Percentiles rank a stretch among this genome's conserved stretches.
Conservation (phyloP, 2,888 invertebrate species). For the Limenitis camilla region DNA sequence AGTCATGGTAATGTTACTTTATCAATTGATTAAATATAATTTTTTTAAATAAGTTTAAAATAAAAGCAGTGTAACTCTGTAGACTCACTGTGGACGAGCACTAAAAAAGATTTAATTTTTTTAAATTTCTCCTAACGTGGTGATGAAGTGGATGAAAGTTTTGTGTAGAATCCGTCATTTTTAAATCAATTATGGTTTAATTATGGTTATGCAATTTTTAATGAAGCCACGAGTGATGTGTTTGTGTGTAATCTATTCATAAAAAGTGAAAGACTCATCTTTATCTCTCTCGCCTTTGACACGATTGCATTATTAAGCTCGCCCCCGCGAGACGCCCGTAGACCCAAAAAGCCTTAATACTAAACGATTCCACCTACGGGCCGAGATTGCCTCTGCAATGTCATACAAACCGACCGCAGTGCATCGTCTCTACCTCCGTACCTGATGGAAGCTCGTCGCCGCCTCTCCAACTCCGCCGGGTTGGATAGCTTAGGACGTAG, state of each 20-base stretch:
- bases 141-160: too few species aligned
- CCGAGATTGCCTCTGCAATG: slow-evolving; percentile 35
- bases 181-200: too few species aligned
- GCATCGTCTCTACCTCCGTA: slow-evolving; percentile 20
- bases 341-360: slow-evolving; percentile 47
- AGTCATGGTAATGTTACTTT: too few species aligned
- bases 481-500: slow-evolving; percentile 64
- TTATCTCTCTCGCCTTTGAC: slow-evolving; percentile 46
- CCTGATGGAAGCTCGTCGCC: slow-evolving; percentile 18
- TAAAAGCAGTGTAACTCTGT: too few species aligned
- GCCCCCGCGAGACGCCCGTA: slow-evolving; percentile 36
- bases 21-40: too few species aligned
- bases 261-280: slow-evolving; percentile 3
- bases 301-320: slow-evolving; percentile 48
- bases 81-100: too few species aligned
- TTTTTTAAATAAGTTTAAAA: too few species aligned
- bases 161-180: too few species aligned
- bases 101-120: too few species aligned
- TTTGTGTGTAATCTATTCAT: neutral
- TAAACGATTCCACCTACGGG: slow-evolving; percentile 58
- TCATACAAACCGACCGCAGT: slow-evolving; percentile 35
- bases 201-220: too few species aligned
- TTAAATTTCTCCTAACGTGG: too few species aligned
- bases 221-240: neutral
- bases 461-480: slow-evolving; percentile 34